Percentiles rank a stretch among this genome's conserved stretches.
Evolutionary conservation across 2,888 invertebrate species (phyloP).

Genomic region (Sympetrum striolatum): DNA sequence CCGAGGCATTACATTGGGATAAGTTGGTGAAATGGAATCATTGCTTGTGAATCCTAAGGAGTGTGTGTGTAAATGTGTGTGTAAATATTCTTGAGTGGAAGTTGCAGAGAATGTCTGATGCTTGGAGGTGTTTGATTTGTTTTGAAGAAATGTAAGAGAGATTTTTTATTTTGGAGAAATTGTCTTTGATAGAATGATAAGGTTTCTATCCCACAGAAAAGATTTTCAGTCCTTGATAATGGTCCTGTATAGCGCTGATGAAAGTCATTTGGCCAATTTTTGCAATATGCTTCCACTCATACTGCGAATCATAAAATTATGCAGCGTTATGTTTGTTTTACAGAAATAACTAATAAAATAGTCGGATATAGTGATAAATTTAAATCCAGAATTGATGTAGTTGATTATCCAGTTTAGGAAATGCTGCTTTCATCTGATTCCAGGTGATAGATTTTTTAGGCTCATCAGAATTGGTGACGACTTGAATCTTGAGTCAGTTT

Average conservation of each 20-base stretch:
- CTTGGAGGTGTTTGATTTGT: neutral
- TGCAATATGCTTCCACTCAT: conserved; percentile 10
- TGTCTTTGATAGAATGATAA: neutral
- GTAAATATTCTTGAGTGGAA: conserved; percentile 1
- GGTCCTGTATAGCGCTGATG: neutral
- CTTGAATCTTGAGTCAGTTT: neutral
- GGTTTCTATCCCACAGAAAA: neutral
- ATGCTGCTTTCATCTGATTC: conserved; percentile 19
- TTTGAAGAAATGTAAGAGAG: neutral
- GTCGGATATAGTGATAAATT: neutral
- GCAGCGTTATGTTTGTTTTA: neutral
- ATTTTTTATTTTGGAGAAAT: neutral
- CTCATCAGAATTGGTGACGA: neutral
- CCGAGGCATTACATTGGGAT: neutral
- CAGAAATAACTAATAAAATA: neutral
- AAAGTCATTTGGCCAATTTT: neutral
- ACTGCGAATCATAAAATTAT: neutral
- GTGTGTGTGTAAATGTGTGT: neutral
- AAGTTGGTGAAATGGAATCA: neutral
- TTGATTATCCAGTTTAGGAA: neutral
- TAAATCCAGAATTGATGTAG: neutral
- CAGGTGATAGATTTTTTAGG: neutral
- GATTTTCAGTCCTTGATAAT: neutral
- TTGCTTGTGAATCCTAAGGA: neutral
- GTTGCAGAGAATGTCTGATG: neutral